Evolutionary conservation across 2,113 vertebrate species (phyloP), one percentile per base, ranked within the genome.

Genomic region (Geothlypis trichas): DNA sequence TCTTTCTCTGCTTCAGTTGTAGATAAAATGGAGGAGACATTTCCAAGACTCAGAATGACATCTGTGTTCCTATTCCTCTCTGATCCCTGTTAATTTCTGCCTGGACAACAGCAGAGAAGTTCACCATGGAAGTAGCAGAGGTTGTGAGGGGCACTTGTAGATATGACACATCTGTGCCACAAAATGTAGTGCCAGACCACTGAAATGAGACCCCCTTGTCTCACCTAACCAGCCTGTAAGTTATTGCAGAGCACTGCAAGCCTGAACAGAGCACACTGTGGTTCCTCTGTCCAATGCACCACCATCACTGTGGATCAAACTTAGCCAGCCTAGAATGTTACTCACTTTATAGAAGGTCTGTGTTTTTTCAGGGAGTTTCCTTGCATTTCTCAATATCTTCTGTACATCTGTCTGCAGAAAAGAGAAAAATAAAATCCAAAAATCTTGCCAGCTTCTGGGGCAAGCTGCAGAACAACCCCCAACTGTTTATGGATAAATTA

Each of bases 361-460:
- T 46, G 99, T 99, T 98, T 99, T 99, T 96, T 99, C 99, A n/a
- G 99, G 99, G 62, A 99, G 97, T 95, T 99, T 99, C 77, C 99
- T 98, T 89, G 99, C 99, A 83, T 99, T 99, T 97, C 99, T 98
- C 95, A 99, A 97, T 96, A 99, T 99, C 98, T 99, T 99, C 98
- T 99, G 99, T 77, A 99, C 99, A 97, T 99, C 99, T 12, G 99
- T 99, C 99, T 99, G 97, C 67, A 95, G 61, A 82, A 95, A 57
- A 66, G 37, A 68, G 63, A 30, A 5, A 68, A 76, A 74, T 79
- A 57, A 28, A 15, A 16, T 5, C 5, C 31, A 46, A 24, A 24
- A 28, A 44, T 42, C 18, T 67, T 84, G 75, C 65, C 58, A 92
- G 58, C 46, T 72, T 82, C 51, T 52, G n/a, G 20, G 22, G 33